phyloP scores from a whole-genome alignment of 2,113 vertebrate genomes.

The Castor canadensis region DNA sequence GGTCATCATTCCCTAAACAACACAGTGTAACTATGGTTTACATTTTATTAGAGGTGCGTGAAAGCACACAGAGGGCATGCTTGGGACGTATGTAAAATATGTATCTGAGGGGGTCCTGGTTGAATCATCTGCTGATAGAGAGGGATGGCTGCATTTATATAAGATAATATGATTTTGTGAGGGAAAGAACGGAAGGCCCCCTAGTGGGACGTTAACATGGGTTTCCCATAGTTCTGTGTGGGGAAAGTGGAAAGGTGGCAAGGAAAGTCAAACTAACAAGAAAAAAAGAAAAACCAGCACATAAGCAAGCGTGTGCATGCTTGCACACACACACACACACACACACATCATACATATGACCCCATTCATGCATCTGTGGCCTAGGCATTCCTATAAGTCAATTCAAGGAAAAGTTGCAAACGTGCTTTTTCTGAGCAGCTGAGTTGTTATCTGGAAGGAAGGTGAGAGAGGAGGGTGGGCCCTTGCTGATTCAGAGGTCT shows the following conservation, averaged over 20 bases:
- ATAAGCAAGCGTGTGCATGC: not conserved
- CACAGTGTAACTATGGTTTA: too few relatives aligned
- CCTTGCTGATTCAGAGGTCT: not conserved
- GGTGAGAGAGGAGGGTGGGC: rapidly evolving
- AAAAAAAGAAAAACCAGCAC: not conserved
- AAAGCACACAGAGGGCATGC: too few relatives aligned
- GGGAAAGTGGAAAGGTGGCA: not conserved
- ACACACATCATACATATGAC: not conserved
- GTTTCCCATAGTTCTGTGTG: not conserved
- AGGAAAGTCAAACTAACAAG: not conserved
- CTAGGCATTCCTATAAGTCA: not conserved
- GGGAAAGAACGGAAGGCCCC: not conserved
- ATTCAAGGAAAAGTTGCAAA: not conserved
- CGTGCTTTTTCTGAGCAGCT: not conserved
- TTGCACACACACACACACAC: not conserved
- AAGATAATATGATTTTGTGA: not conserved
- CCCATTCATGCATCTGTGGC: not conserved
- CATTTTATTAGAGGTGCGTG: too few relatives aligned
- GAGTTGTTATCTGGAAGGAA: not conserved
- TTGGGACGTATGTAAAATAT: too few relatives aligned
- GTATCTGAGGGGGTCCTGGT: not conserved
- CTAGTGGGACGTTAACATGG: not conserved
- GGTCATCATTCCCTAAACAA: too few relatives aligned
- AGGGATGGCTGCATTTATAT: not conserved
- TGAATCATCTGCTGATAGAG: not conserved